A percentile compares a stretch with the other conserved stretches of the same genome.
Conservation (phyloP, 2,888 invertebrate genomes). For the Margaritifera margaritifera region DNA sequence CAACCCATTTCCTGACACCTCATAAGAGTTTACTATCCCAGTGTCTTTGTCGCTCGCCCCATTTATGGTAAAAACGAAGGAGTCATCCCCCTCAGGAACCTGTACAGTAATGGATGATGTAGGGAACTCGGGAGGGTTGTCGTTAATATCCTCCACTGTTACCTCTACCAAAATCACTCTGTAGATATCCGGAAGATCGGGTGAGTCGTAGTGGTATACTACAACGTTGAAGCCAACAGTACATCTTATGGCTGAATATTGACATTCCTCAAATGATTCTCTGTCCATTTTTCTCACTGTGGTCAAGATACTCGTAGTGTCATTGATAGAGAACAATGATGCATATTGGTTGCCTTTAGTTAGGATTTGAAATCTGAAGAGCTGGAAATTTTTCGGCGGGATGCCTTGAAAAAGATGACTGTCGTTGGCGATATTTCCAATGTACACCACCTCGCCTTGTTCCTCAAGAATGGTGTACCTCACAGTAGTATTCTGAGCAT, state of each 20-base stretch:
- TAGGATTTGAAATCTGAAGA: constrained; percentile 38
- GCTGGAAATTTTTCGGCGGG: constrained; percentile 25
- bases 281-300: constrained; percentile 52
- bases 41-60: constrained; percentile 50
- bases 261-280: constrained; percentile 48
- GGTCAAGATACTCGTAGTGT: constrained; percentile 46
- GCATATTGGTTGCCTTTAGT: constrained; percentile 34
- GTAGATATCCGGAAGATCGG: constrained; percentile 29
- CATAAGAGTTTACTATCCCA: constrained; percentile 38
- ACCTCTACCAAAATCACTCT: constrained; percentile 48
- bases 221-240: constrained; percentile 50
- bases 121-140: constrained; percentile 29
- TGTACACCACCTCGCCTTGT: constrained; percentile 10
- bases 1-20: too few relatives aligned
- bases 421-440: constrained; percentile 43
- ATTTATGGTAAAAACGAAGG: too few relatives aligned
- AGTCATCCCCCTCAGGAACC: too few relatives aligned
- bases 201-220: constrained; percentile 29
- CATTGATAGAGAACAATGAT: constrained; percentile 47
- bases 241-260: constrained; percentile 28
- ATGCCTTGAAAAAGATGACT: constrained; percentile 31
- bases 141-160: constrained; percentile 55
- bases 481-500: not conserved
- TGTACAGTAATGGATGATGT: too few relatives aligned
- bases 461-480: constrained; percentile 15